Percentiles rank a stretch among this genome's conserved stretches.
These are phyloP conservation scores for Sorex fumeus DNA, from an alignment of 2,113 vertebrate genomes.

Conservation along the genomic window DNA sequence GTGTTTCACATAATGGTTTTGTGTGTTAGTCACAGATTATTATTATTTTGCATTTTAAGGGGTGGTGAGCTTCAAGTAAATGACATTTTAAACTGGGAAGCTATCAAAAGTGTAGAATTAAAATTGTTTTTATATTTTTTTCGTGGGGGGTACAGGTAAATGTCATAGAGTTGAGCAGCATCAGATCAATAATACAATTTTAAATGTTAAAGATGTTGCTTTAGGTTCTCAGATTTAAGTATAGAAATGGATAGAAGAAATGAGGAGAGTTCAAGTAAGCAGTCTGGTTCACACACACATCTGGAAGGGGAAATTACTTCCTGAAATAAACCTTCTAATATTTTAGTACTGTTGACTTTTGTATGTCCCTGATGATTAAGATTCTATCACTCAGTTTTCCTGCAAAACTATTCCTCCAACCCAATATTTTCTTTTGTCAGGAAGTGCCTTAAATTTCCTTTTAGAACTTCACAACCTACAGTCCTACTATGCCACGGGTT, in stretches of 20 bases:
- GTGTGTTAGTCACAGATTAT: constrained; percentile 62
- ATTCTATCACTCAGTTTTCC: constrained; percentile 75
- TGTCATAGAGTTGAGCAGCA: background rate
- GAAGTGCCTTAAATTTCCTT: constrained; percentile 78
- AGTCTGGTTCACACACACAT: constrained; percentile 31
- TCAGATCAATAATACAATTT: constrained; percentile 32
- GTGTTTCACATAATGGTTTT: constrained; percentile 4
- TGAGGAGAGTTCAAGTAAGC: constrained; percentile 53
- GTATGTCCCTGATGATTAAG: constrained; percentile 76
- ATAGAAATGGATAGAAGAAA: constrained; percentile 56
- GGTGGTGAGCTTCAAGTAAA: constrained; percentile 61
- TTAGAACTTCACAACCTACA: constrained; percentile 72
- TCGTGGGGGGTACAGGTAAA: background rate
- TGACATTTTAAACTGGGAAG: constrained; percentile 51
- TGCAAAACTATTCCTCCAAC: constrained; percentile 79
- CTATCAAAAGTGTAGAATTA: constrained; percentile 48
- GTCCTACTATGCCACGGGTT: constrained; percentile 58
- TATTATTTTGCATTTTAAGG: constrained; percentile 70
- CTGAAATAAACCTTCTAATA: constrained; percentile 81
- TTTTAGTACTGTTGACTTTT: constrained; percentile 82
- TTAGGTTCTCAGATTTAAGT: constrained; percentile 43
- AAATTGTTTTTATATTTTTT: constrained; percentile 56
- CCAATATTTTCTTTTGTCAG: constrained; percentile 81
- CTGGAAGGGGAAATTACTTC: constrained; percentile 66
- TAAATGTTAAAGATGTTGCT: constrained; percentile 51